phyloP scores from a whole-genome alignment of 2,797 vertebrate genomes.

The Alca torda region DNA sequence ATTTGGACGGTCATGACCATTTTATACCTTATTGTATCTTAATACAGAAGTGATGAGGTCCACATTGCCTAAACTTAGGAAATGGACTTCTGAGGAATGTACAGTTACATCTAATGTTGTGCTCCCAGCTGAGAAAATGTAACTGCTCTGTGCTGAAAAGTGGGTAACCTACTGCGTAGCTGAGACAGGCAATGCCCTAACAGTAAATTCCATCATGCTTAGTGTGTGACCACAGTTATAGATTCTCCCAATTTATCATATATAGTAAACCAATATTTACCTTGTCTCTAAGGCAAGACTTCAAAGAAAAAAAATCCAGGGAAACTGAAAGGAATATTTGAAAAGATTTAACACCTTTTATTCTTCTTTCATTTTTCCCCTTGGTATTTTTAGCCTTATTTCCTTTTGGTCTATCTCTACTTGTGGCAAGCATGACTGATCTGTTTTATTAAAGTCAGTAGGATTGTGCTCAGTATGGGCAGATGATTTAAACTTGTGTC shows the following conservation, averaged over 20 bases:
- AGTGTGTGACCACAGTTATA: not conserved
- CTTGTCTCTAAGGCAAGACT: not conserved
- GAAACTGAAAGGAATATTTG: not conserved
- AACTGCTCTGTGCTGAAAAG: not conserved
- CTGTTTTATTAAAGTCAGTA: constrained; percentile 11
- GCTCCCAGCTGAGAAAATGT: not conserved
- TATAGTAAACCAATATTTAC: not conserved
- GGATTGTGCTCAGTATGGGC: not conserved
- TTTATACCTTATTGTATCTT: not conserved
- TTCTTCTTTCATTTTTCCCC: not conserved
- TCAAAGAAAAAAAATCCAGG: not conserved
- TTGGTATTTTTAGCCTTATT: not conserved
- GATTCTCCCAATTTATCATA: not conserved
- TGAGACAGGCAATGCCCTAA: not conserved
- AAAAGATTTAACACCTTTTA: not conserved
- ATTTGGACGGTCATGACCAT: not conserved
- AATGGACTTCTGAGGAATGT: not conserved
- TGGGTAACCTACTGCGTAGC: not conserved
- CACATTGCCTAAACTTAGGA: not conserved
- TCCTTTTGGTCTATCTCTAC: not conserved
- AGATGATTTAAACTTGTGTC: constrained; percentile 24
- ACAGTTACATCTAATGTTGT: not conserved
- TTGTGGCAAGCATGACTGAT: constrained; percentile 10
- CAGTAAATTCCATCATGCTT: not conserved
- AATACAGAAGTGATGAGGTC: not conserved